Evolutionary conservation across 2,888 invertebrate species (phyloP), one percentile per base, ranked within the genome.

Genomic region (Thereva nobilitata): DNA sequence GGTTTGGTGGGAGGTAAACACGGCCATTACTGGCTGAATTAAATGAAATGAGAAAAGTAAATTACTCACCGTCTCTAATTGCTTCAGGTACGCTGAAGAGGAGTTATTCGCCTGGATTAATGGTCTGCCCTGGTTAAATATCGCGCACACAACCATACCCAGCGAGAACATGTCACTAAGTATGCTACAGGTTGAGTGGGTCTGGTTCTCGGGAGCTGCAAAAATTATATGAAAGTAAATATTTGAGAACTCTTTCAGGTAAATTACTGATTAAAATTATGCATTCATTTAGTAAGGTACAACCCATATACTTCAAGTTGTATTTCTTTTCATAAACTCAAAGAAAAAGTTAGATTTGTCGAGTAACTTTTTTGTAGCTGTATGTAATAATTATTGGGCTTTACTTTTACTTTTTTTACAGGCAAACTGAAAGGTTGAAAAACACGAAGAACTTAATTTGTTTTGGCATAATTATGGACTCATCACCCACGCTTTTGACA

Each of bases 111-210:
- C 91, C 78, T 95, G 93, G 71, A 98, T 90, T 49, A 98, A 85
- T 0, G 94, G 88, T 72, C 88, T 87, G 42, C 98, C 97, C 70
- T 89, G 86, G 83, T 97, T 97, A 83, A 94, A 97, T 67, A 97
- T 87, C 67, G 96, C 88, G 78, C 93, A 94, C 73, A 98, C 90
- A 64, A 96, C 89, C 86, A 98, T 90, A 12, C 97, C 98, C 72
- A 98, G 83, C 0, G 97, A 95, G 82, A 92, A 99, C 91, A 98
- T 97, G 81, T 99, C 98, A 73, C 95, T 95, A 52, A 92, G 85
- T 64, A 92, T 90, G 77, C 91, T 93, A 82, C 91, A 92, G 56
- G 86, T 85, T 37, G 92, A 91, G 73, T 87, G 87, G 37, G 87
- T 86, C 82, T 97, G 96, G 50, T 92, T 89, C 84, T 99, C 98